These are phyloP conservation scores for Melanchra persicariae DNA, from an alignment of 2,888 invertebrate genomes.

Conservation along the genomic window DNA sequence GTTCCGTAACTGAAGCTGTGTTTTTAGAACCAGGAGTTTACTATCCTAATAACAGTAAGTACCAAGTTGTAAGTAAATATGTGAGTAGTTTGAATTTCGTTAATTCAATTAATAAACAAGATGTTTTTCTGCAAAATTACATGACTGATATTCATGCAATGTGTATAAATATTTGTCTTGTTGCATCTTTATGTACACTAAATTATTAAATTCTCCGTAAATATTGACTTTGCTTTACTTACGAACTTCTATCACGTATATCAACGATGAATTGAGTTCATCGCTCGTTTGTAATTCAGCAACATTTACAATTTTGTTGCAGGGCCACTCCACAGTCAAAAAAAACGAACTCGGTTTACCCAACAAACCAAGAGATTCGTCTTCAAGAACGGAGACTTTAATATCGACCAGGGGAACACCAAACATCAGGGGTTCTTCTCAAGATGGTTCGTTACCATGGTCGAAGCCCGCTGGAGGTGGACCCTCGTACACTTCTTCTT, in stretches of 20 bases:
- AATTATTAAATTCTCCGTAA: neutral
- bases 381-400: conserved; percentile 96
- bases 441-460: conserved; percentile 95
- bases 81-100: neutral
- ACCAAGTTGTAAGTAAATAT: neutral
- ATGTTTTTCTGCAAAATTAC: neutral
- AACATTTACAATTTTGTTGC: conserved; percentile 1
- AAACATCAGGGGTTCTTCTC: conserved; percentile 92
- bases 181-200: neutral
- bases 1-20: conserved; percentile 50
- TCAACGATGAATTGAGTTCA: neutral
- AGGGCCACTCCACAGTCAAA: conserved; percentile 66
- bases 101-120: no score
- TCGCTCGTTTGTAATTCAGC: neutral
- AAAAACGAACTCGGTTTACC: conserved; percentile 45
- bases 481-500: conserved; percentile 96
- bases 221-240: neutral
- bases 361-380: conserved; percentile 91
- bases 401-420: conserved; percentile 93
- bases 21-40: conserved; percentile 80
- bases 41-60: conserved; percentile 80
- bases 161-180: conserved; percentile 9
- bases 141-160: neutral
- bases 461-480: conserved; percentile 98
- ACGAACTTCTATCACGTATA: neutral